phyloP scores from a whole-genome alignment of 2,797 vertebrate species.

The Hydrophis major region DNA sequence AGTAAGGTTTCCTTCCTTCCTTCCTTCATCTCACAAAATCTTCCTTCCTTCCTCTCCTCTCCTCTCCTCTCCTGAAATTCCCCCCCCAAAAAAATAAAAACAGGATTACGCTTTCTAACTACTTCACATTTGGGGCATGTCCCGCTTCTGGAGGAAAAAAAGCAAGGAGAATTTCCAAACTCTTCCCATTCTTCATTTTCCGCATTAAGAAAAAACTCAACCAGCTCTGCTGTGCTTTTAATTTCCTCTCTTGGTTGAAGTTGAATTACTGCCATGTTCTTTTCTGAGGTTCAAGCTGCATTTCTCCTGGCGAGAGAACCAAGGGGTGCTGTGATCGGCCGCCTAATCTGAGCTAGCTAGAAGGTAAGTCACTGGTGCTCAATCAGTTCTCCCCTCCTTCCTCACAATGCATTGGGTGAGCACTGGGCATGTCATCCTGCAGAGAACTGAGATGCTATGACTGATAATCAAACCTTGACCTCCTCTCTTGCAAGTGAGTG shows the following conservation, averaged over 20 bases:
- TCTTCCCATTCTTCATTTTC: not conserved
- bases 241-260: not conserved
- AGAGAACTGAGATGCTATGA: not conserved
- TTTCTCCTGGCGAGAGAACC: not conserved
- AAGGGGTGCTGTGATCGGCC: not conserved
- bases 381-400: not conserved
- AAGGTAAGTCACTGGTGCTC: not conserved
- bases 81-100: not conserved
- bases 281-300: not conserved
- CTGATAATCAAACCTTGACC: not conserved
- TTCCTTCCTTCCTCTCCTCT: not conserved
- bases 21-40: not conserved
- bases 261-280: not conserved
- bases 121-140: not conserved
- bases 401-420: not conserved
- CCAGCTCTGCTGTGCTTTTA: not conserved
- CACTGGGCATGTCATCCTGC: not conserved
- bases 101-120: not conserved
- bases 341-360: not conserved
- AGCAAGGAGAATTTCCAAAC: not conserved
- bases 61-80: not conserved
- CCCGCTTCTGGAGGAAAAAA: not conserved
- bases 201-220: not conserved
- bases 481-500: not conserved
- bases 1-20: not conserved